Evolutionary conservation across 2,113 vertebrate genomes (phyloP).

Genomic region (Phodopus roborovskii): DNA sequence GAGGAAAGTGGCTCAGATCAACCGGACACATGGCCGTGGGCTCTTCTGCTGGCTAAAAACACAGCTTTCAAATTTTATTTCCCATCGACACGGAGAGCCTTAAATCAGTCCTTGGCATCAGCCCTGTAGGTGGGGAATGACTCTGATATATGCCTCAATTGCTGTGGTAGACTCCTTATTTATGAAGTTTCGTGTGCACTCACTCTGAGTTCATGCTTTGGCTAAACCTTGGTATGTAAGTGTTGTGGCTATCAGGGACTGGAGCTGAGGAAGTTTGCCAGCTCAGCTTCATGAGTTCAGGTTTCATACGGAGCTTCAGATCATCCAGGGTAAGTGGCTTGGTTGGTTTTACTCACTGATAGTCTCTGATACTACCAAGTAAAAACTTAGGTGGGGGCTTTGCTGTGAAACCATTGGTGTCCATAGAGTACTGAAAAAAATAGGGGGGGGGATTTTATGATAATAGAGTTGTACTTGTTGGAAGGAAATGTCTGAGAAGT

Average conservation of each 20-base stretch:
- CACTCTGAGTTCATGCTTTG: slow-evolving; percentile 33
- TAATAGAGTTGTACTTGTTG: slow-evolving; percentile 29
- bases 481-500: neutral
- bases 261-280: slow-evolving; percentile 12
- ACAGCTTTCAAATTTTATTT: slow-evolving; percentile 15
- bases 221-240: slow-evolving; percentile 17
- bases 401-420: neutral
- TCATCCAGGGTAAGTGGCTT: neutral
- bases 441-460: neutral
- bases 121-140: slow-evolving; percentile 44
- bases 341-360: neutral
- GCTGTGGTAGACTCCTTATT: neutral
- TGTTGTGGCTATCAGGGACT: neutral
- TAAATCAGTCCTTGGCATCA: neutral
- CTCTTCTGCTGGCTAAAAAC: neutral
- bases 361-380: neutral
- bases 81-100: neutral
- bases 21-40: neutral
- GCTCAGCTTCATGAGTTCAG: neutral
- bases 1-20: neutral
- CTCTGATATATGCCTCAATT: slow-evolving; percentile 26
- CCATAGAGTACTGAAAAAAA: neutral
- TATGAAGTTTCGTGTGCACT: neutral
- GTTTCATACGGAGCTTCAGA: slow-evolving; percentile 17
- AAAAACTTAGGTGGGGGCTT: neutral